Conservation (phyloP, 2,113 vertebrate genomes). For the Poeciliopsis turrubarensis region DNA sequence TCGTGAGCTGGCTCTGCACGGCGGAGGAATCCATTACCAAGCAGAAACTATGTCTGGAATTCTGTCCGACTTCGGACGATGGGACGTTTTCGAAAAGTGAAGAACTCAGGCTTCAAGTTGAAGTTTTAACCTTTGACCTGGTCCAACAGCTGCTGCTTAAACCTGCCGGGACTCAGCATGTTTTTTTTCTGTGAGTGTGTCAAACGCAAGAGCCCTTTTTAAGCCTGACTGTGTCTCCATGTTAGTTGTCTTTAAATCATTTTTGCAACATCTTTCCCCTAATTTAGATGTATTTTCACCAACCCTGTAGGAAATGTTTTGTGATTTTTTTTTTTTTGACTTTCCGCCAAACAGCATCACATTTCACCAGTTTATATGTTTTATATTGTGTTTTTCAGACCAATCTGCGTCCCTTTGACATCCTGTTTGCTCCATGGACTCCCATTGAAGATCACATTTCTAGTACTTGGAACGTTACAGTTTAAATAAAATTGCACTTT, state of each 20-base stretch:
- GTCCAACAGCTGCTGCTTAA: not conserved
- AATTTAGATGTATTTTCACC: no score
- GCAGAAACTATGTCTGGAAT: not conserved
- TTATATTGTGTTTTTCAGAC: not conserved
- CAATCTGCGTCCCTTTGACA: not conserved
- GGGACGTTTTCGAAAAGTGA: not conserved
- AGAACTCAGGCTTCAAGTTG: not conserved
- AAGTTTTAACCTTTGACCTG: constrained; percentile 10
- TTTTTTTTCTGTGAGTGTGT: not conserved
- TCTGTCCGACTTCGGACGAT: not conserved
- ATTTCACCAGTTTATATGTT: not conserved
- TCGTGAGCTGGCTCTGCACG: not conserved
- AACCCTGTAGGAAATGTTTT: no score
- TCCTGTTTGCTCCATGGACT: not conserved
- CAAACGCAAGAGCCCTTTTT: not conserved
- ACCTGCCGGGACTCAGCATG: not conserved
- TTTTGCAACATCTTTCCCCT: not conserved
- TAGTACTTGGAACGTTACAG: no score
- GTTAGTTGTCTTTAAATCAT: not conserved
- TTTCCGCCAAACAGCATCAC: not conserved
- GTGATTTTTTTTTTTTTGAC: no score
- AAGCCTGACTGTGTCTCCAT: not conserved
- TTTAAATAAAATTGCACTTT: no score
- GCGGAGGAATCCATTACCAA: not conserved
- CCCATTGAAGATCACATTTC: no score